These are phyloP conservation scores for Picathartes gymnocephalus DNA, from an alignment of 2,113 vertebrate species.

Conservation along the genomic window DNA sequence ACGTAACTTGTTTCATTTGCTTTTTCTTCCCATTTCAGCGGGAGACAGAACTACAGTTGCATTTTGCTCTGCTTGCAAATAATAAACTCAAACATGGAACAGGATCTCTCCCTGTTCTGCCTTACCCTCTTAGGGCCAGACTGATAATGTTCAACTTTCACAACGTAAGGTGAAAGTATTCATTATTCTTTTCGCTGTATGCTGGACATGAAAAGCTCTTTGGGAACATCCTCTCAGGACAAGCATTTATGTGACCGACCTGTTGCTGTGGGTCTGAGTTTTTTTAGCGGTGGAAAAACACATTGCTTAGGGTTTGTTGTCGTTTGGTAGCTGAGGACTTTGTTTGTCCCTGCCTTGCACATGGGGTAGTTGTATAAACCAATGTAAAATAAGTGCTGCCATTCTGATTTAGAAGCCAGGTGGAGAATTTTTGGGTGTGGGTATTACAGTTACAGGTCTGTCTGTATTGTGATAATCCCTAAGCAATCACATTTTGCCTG, in stretches of 20 bases:
- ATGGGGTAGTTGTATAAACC: fast-evolving
- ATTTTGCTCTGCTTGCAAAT: not conserved
- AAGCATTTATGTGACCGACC: not conserved
- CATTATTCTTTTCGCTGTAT: not conserved
- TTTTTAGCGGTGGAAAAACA: not conserved
- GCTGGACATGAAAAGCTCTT: not conserved
- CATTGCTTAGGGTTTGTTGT: not conserved
- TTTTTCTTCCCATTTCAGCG: not conserved
- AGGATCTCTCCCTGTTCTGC: not conserved
- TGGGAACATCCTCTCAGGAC: not conserved
- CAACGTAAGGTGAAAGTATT: not conserved
- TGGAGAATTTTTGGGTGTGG: not conserved
- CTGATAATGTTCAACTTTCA: not conserved
- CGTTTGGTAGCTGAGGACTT: not conserved
- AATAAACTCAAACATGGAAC: not conserved
- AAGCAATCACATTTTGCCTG: not conserved
- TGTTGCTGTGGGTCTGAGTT: not conserved
- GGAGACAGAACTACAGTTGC: not conserved
- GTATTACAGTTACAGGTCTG: not conserved
- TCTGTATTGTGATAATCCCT: not conserved
- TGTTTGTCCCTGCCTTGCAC: not conserved
- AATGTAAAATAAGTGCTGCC: not conserved
- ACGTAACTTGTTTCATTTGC: fast-evolving
- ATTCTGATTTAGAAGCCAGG: not conserved
- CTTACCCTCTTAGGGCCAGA: not conserved